Base-by-base conservation (phyloP, 2,113 vertebrate genomes). In the Corythaeola cristata region DNA sequence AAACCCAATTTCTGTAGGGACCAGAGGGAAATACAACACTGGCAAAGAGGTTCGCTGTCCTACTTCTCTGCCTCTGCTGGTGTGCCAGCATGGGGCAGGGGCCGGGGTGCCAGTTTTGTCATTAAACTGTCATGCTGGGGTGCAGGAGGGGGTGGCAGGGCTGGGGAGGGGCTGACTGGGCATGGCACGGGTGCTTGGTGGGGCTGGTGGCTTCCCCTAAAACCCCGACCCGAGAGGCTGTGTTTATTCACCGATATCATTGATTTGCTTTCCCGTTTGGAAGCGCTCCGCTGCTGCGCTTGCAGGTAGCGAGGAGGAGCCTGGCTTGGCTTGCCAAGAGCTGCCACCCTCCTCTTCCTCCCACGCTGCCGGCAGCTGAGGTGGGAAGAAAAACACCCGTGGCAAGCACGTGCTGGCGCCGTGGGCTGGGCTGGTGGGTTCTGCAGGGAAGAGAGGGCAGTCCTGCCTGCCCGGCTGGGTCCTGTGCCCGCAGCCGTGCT, bases 141-240 rank as follows among this genome's bases (percentile, higher is more conserved):
- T 35, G 11, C 3, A 28, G 49, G 35, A n/a, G 11, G 18, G 24
- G 35, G 16, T 28, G 39, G 21, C 58, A 21, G 80, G 63, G 77
- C 71, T 58, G 66, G 30, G 5, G n/a, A 35, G 75, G 27, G 41
- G 77, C 55, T 79, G 30, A 9, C 69, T 0, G 0, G 49, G 32
- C 20, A 23, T 1, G 1, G 35, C 58, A 37, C 17, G 23, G 56
- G 28, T 1, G 0, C 33, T 47, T 0, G 1, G n/a, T 60, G 67
- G 23, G 23, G 39, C 64, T 37, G 33, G 23, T 32, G n/a, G 41
- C 68, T 89, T 79, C n/a, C 49, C 72, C 28, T 2, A 4, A 41
- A 88, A 52, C 0, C 1, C 50, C 1, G 1, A 2, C 71, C 78
- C 1, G 0, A 58, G 50, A 41, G 35, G 52, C 62, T 72, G 72